Evolutionary conservation across 2,113 vertebrate species (phyloP).

Genomic region (Sialia sialis): DNA sequence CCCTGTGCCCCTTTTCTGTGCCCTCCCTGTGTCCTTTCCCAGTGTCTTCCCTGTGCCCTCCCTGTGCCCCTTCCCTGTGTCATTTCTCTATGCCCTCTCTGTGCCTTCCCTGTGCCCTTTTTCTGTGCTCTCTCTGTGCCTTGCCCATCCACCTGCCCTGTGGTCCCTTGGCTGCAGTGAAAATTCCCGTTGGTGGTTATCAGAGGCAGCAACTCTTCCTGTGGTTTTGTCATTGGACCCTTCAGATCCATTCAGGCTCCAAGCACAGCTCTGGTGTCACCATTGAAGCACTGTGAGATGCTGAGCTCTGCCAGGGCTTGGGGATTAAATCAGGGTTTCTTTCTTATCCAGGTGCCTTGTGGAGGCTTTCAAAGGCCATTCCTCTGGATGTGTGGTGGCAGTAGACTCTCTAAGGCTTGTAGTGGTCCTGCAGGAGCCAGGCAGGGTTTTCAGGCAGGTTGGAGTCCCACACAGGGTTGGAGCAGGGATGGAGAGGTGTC

Average conservation of each 20-base stretch:
- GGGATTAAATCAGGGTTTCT: not conserved
- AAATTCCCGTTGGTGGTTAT: not conserved
- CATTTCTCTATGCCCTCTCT: too few relatives aligned
- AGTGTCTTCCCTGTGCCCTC: too few relatives aligned
- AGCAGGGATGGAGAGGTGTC: not conserved
- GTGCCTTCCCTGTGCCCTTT: not conserved
- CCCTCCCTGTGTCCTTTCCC: not conserved
- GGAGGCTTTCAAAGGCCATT: not conserved
- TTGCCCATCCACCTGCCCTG: accelerated
- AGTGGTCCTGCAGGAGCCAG: not conserved
- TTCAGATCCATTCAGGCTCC: not conserved
- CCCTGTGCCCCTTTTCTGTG: not conserved
- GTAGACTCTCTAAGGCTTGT: not conserved
- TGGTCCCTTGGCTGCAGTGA: not conserved
- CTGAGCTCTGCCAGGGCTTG: not conserved
- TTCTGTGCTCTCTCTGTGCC: not conserved
- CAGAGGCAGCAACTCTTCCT: not conserved
- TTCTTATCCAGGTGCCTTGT: not conserved
- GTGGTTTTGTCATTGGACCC: not conserved
- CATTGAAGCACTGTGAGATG: accelerated
- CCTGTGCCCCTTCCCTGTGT: not conserved
- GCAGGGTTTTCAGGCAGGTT: not conserved
- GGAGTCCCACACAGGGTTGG: not conserved
- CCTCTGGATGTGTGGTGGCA: not conserved
- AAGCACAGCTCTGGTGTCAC: not conserved